Base-by-base conservation (phyloP, 2,888 invertebrate species). In the Drosophila robusta region DNA sequence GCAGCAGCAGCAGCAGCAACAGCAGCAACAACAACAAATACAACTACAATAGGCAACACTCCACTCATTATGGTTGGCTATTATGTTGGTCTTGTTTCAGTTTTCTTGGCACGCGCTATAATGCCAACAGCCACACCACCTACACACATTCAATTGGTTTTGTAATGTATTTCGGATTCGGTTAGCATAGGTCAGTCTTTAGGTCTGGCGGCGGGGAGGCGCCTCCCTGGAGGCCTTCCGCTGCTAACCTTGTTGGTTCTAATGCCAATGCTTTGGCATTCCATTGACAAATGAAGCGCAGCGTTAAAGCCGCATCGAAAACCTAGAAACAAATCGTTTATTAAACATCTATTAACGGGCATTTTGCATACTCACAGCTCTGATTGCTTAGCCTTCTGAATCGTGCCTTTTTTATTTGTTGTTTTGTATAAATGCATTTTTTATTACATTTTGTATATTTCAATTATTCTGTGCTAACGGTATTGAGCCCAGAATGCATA, bases 171-270 rank as follows among this genome's bases (percentile, higher is more conserved):
- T 87, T 82, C 36, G 52, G 58, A 70, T 63, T 68, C 61, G 70
- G 82, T 87, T 89, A 89, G 61, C 85, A 82, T 89, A 85, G 88
- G 88, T 85, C 85, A 84, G 83, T 79, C 67, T 56, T 38, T 24
- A 34, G 26, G 63, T 50, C 44, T 36, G 1, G 22, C 6, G 16
- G 24, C 0, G 7, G 45, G 44, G 11, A 38, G 26, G 9, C 14
- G 26, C 14, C 29, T 46, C 80, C 87, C 78, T 77, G 64, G 45
- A 63, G 68, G 57, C 69, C 77, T 80, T 80, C 55, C 39, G 47
- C 32, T 34, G 26, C 46, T 66, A 79, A 77, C 88, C 83, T 84
- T 87, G 83, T 42, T 55, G 55, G 65, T 85, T 87, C 88, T 83
- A 78, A 75, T 78, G 84, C 81, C 84, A 72, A 45, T 49, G 65